Base-by-base conservation (phyloP, 1,140 invertebrate genomes). In the Glossosoma conforme region DNA sequence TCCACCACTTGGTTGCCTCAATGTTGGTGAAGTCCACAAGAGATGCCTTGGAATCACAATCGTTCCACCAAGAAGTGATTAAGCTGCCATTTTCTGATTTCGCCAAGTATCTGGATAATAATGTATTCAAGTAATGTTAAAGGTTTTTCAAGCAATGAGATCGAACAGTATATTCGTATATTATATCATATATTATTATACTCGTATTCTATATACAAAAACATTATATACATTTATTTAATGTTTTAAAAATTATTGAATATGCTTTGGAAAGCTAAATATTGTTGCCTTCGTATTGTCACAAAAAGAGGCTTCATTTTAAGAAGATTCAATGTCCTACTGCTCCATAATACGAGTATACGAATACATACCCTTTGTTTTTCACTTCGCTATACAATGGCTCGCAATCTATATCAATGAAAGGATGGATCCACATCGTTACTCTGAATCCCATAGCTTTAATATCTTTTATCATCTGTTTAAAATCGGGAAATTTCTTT, bases 371-470 rank as follows among this genome's bases (percentile, higher is more conserved):
- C 77, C 75, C 68, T 25, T 77, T 76, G 1, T 67, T 52, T 25
- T 73, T 62, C 25, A 82, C 82, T 5, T 76, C 64, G 0, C 72
- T 60, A 52, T 79, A 79, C 52, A 79, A 83, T 6, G 76, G 74
- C 10, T 75, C 65, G 61, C 89, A 93, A 25, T 81, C 75, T 41
- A 77, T 75, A 61, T 93, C 91, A 20, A 93, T 86, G 59, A 94
- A 95, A 0, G 92, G 92, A 77, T 93, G 91, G 11, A 90, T 79
- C 89, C 91, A 94, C 0, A 95, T 65, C 0, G 90, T 89, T 0
- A 89, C 81, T 1, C 82, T 72, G 60, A 86, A 90, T 0, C 81
- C 82, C 54, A 80, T 65, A 0, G 60, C 56, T 55, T 87, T 82
- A 1, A 91, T 55, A n/a, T 79, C 61, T 1, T 70, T 60, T 0